Conservation (phyloP, 2,797 vertebrate species). For the Scolopax bukidnonensis region DNA sequence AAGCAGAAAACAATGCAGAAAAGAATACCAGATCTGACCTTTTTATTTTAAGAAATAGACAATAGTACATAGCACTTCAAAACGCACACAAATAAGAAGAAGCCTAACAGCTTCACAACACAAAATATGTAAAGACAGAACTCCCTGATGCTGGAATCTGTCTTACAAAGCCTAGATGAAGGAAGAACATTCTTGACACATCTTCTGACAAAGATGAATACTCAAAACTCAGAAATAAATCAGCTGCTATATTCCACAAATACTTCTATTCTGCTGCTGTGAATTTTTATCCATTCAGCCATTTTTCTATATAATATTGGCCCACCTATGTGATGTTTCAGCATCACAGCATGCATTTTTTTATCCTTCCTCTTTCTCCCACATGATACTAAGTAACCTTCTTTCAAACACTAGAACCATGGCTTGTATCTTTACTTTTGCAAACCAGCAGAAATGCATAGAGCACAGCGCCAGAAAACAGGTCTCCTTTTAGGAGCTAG, state of each 20-base stretch:
- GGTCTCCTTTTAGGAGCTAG: background rate
- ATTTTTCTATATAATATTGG: background rate
- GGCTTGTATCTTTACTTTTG: background rate
- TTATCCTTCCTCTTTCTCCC: background rate
- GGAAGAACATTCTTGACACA: background rate
- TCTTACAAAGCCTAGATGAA: background rate
- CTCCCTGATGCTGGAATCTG: background rate
- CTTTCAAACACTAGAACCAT: background rate
- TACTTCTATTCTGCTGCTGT: background rate
- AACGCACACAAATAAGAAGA: background rate
- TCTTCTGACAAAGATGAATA: background rate
- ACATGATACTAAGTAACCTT: background rate
- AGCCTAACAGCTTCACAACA: background rate
- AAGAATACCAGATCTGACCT: background rate
- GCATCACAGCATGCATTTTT: background rate
- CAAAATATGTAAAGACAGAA: background rate
- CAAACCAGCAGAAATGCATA: background rate
- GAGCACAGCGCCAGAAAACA: background rate
- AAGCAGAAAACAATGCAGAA: background rate
- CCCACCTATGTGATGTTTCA: background rate
- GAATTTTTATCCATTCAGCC: background rate
- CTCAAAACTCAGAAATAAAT: background rate
- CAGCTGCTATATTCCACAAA: background rate
- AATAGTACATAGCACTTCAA: background rate
- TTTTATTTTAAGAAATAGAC: background rate